A percentile compares a stretch with the other conserved stretches of the same genome.
phyloP scores from a whole-genome alignment of 1,140 invertebrate species.

The Aphelinus certus region DNA sequence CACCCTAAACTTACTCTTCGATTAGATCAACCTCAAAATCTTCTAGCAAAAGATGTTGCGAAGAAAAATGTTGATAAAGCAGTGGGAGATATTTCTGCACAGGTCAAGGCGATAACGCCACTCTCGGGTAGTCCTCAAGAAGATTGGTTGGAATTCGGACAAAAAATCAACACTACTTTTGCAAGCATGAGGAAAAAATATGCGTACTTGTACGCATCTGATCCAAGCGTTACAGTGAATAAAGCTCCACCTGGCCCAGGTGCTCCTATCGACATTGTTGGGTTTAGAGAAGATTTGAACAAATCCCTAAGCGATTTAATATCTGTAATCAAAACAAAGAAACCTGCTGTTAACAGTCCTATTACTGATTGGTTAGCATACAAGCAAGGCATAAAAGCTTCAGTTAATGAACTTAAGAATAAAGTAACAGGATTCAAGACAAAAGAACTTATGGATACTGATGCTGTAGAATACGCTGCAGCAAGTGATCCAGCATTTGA shows the following conservation, averaged over 20 bases:
- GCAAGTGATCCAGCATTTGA: not conserved
- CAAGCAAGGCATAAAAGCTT: conserved; percentile 42
- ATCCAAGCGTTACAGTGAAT: not conserved
- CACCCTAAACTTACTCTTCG: not conserved
- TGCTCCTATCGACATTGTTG: not conserved
- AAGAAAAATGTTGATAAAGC: conserved; percentile 30
- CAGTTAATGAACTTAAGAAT: conserved; percentile 21
- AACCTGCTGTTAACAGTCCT: conserved; percentile 3
- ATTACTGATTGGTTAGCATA: conserved; percentile 42
- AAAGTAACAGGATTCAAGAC: not conserved
- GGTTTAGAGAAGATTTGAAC: conserved; percentile 13
- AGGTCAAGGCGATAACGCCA: conserved; percentile 33
- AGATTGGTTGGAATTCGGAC: conserved; percentile 38
- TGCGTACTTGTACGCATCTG: not conserved
- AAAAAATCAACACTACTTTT: conserved; percentile 30
- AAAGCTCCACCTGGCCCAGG: not conserved
- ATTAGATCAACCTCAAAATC: conserved; percentile 40
- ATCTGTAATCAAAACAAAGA: conserved; percentile 6
- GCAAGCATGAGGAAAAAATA: not conserved
- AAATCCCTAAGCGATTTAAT: conserved; percentile 14
- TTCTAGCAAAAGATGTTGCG: not conserved
- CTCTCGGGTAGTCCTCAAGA: conserved; percentile 26
- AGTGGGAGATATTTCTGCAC: conserved; percentile 27
- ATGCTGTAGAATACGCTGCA: not conserved
- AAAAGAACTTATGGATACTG: not conserved